Conservation (phyloP, 1,140 invertebrate species). For the Trinorchestia longiramus region DNA sequence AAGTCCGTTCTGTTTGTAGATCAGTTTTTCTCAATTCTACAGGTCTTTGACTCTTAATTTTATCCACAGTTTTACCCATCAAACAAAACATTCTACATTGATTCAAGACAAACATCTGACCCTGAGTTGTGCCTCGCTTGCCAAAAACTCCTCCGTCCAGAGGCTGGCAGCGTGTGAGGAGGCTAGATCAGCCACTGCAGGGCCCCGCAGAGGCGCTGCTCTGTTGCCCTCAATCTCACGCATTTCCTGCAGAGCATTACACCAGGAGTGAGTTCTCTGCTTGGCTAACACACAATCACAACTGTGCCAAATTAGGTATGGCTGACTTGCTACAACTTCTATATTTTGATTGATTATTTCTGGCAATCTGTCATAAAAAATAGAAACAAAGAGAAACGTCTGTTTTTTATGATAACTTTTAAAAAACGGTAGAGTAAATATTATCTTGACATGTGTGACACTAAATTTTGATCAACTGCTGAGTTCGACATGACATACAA, state of each 20-base stretch:
- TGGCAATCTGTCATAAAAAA: not conserved
- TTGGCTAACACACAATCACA: not conserved
- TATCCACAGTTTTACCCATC: too few species aligned
- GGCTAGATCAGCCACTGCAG: constrained; percentile 73
- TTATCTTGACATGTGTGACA: too few species aligned
- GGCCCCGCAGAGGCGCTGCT: constrained; percentile 71
- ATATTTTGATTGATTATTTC: not conserved
- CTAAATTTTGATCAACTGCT: too few species aligned
- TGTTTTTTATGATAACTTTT: too few species aligned
- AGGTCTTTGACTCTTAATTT: too few species aligned
- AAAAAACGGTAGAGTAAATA: too few species aligned
- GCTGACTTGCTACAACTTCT: too few species aligned
- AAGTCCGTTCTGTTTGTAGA: too few species aligned
- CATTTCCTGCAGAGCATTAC: constrained; percentile 75
- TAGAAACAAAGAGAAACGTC: too few species aligned
- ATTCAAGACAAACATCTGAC: constrained; percentile 7
- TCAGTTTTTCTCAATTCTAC: too few species aligned
- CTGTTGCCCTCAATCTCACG: constrained; percentile 75
- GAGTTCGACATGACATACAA: too few species aligned
- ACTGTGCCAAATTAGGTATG: not conserved
- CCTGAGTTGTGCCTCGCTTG: constrained; percentile 71
- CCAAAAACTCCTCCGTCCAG: constrained; percentile 77
- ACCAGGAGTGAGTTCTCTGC: not conserved
- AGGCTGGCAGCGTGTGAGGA: constrained; percentile 68
- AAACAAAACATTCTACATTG: too few species aligned